Evolutionary conservation across 1,140 invertebrate species (phyloP), one percentile per base, ranked within the genome.

Genomic region (Drosophila ogumai): DNA sequence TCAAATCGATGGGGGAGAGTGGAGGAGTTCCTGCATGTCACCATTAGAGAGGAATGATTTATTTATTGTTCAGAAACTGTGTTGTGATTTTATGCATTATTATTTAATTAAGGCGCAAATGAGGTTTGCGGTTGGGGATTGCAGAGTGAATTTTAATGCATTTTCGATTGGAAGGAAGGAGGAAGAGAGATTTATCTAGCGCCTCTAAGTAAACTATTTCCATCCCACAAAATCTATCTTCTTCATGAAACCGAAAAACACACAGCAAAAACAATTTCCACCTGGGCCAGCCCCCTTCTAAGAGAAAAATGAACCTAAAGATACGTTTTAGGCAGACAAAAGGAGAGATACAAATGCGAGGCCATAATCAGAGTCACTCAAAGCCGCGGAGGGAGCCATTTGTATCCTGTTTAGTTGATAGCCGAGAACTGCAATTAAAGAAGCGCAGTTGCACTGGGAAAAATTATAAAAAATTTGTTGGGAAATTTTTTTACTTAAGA

Each of bases 381-480:
- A 67, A 52, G 69, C 67, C 55, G 69, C 36, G 17, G 66, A 69
- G 69, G 69, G 66, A 44, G 22, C 69, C 67, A 72, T 73, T 73
- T 67, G 77, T 81, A 84, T 85, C 81, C 81, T 84, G 77, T 85
- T 81, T 66, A 73, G 81, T 52, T 76, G 81, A 77, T 84, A 85
- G 77, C 77, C 49, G 43, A 81, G 61, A 71, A 57, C 81, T 81
- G 71, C 81, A 84, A 84, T 84, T 84, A 81, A 85, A 65, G 65
- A 52, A 60, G 63, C 25, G 28, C 44, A 57, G 17, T 15, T 19
- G 56, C 60, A 63, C 60, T 63, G 7, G 22, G 12, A 15, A 2
- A 22, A 36, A 47, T 28, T 25, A 28, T 28, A 28, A 28, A 6
- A 28, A 6, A 0, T 28, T 6, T 28, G 0, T 28, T 28, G 5